Evolutionary conservation across 2,888 invertebrate genomes (phyloP), one percentile per base, ranked within the genome.

Genomic region (Andrena haemorrhoa): DNA sequence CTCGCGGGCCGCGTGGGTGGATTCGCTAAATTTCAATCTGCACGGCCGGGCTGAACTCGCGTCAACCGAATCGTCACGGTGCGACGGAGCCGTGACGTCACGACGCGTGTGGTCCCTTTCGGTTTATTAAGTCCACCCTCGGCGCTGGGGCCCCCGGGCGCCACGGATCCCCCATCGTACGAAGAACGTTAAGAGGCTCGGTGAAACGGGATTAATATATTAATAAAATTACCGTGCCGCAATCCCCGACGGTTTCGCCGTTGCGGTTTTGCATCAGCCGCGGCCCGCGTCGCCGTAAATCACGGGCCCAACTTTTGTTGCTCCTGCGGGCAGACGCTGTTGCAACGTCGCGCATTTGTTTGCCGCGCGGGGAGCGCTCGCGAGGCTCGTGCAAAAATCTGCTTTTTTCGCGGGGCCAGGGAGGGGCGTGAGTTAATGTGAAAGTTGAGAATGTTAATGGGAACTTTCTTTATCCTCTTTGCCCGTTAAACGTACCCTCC

Each of bases 1-100:
- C 41, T 12, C 41, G 56, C 58, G 29, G 7, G 75, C 35, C 41
- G 69, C n/a, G 69, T 82, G 80, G 82, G 82, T 64, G 82, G 80
- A 82, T 75, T 75, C 79, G 76, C 75, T 83, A 84, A 84, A 83
- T 84, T 84, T 84, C 84, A 84, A 84, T 84, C 79, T 71, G 66
- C 31, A 16, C 20, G 69, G 56, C 20, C 33, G 56, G 61, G 33
- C 61, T 16, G 29, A 51, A 65, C 69, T 23, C 33, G 72, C 77
- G 76, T 76, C 83, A 71, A 58, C 66, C 73, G 73, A 84, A 84
- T 84, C 70, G 75, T 84, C 79, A 63, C 66, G 58, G 23, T 47
- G n/a, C 49, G 82, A 83, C 82, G 69, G 68, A 58, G 16, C 29
- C 69, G 79, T 79, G 83, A 83, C 79, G 79, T 82, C 75, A 69